phyloP scores from a whole-genome alignment of 2,113 vertebrate species.

The Notarius quadriscutis region DNA sequence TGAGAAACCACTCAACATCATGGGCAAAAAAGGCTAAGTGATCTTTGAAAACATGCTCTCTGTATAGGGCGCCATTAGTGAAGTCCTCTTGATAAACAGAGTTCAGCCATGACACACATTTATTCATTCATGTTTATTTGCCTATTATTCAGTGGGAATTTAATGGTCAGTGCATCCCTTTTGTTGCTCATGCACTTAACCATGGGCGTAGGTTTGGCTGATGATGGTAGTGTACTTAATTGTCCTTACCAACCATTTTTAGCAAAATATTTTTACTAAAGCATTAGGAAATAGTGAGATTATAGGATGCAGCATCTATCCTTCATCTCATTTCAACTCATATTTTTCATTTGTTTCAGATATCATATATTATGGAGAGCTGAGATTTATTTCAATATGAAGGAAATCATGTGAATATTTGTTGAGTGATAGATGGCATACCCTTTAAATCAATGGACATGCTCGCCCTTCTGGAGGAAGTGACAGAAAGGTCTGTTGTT shows the following conservation, averaged over 20 bases:
- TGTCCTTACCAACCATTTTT: not conserved
- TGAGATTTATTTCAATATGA: not conserved
- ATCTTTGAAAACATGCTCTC: not conserved
- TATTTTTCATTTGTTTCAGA: not conserved
- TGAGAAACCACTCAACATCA: not conserved
- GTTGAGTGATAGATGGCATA: not conserved
- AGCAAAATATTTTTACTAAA: not conserved
- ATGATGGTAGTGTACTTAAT: not conserved
- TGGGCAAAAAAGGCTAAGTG: not conserved
- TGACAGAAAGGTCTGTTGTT: not conserved
- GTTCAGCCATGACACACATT: not conserved
- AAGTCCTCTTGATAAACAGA: not conserved
- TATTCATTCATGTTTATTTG: slow-evolving; percentile 2
- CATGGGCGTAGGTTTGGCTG: not conserved
- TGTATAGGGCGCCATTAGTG: not conserved
- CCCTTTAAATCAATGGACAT: not conserved
- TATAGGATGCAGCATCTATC: not conserved
- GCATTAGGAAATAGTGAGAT: not conserved
- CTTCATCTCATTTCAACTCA: not conserved
- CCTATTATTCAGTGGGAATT: not conserved
- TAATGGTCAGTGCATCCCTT: not conserved
- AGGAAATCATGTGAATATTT: not conserved
- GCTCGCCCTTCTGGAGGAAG: not conserved
- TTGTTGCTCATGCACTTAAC: not conserved
- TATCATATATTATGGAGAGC: not conserved